A percentile compares a stretch with the other conserved stretches of the same genome.
phyloP scores from a whole-genome alignment of 1,140 invertebrate species.

The Drosophila guanche region DNA sequence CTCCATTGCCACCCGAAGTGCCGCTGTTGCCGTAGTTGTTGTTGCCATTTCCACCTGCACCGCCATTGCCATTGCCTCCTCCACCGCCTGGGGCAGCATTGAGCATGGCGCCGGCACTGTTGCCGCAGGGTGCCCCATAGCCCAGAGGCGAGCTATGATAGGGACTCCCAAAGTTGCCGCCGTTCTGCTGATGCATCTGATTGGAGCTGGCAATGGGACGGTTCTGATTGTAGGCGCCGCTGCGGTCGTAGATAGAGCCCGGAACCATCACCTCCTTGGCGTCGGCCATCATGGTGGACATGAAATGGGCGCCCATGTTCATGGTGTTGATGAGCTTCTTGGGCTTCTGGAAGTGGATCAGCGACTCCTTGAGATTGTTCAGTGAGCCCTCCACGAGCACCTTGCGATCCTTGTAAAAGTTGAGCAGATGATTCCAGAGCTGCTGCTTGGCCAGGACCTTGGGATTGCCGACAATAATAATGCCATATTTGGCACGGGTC shows the following conservation, averaged over 20 bases:
- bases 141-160: slow-evolving; percentile 11
- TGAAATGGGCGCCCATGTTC: slow-evolving; percentile 98
- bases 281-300: slow-evolving; percentile 97
- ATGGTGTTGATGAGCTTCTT: slow-evolving; percentile 96
- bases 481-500: slow-evolving; percentile 98
- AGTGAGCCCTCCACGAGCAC: slow-evolving; percentile 99
- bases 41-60: slow-evolving; percentile 12
- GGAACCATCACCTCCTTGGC: slow-evolving; percentile 95
- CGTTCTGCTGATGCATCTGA: slow-evolving; percentile 29
- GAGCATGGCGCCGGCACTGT: slow-evolving; percentile 5
- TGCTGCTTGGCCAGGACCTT: slow-evolving; percentile 99
- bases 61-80: slow-evolving; percentile 18
- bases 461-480: slow-evolving; percentile 99
- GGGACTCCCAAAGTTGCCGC: slow-evolving; percentile 11
- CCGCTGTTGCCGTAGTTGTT: slow-evolving; percentile 12
- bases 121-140: slow-evolving; percentile 27
- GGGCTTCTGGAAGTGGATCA: slow-evolving; percentile 98
- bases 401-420: slow-evolving; percentile 99
- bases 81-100: slow-evolving; percentile 42
- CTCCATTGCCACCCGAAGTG: not conserved
- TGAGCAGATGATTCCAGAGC: slow-evolving; percentile 98
- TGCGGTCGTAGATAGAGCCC: slow-evolving; percentile 90
- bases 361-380: slow-evolving; percentile 98
- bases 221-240: slow-evolving; percentile 80
- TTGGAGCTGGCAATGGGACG: slow-evolving; percentile 74